Evolutionary conservation across 2,797 vertebrate species (phyloP).

Genomic region (Takifugu ocellatus): DNA sequence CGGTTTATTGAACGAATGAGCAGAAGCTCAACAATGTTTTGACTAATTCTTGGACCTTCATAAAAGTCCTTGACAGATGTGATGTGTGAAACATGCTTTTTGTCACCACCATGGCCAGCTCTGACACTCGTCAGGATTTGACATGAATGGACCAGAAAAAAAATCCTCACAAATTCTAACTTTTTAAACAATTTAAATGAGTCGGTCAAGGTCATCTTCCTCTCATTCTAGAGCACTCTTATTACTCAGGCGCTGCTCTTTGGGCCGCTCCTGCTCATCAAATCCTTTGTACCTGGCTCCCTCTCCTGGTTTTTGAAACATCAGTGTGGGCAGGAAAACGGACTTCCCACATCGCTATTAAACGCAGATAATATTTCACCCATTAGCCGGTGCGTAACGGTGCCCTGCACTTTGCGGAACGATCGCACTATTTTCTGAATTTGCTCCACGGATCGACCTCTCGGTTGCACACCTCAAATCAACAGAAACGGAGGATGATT

Average conservation of each 20-base stretch:
- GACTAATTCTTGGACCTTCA: too few relatives aligned
- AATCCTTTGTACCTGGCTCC: constrained; percentile 73
- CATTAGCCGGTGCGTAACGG: neutral
- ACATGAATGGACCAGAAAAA: neutral
- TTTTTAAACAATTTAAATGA: neutral
- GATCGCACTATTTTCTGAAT: neutral
- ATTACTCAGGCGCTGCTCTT: constrained; percentile 6
- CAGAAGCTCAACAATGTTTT: too few relatives aligned
- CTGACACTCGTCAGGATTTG: constrained; percentile 1
- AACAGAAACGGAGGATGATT: too few relatives aligned
- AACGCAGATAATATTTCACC: constrained; percentile 1
- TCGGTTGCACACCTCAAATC: too few relatives aligned
- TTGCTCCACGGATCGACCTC: neutral
- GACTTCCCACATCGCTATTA: neutral
- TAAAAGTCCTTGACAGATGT: constrained; percentile 45
- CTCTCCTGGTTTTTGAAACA: constrained; percentile 69
- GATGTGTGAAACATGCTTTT: constrained; percentile 39
- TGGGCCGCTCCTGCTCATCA: constrained; percentile 33
- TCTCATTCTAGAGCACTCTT: neutral
- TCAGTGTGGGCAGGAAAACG: constrained; percentile 1
- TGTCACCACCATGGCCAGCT: neutral
- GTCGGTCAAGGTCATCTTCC: constrained; percentile 12
- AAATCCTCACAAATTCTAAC: neutral
- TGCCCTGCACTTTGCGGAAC: neutral
- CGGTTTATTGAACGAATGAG: neutral